Evolutionary conservation across 1,140 invertebrate genomes (phyloP).

Genomic region (Dermatophagoides farinae): DNA sequence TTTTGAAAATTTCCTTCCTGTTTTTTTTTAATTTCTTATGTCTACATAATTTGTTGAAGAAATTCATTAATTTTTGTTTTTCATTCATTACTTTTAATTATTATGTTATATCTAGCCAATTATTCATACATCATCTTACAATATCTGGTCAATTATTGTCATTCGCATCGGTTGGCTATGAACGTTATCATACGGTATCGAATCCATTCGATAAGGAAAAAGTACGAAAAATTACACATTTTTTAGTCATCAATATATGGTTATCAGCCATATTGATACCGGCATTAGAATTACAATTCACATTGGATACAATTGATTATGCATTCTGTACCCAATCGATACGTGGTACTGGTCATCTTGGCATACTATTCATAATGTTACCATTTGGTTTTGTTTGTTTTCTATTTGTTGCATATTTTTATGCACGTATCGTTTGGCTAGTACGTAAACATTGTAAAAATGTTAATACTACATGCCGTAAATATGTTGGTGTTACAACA

Average conservation of each 20-base stretch:
- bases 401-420: conserved; percentile 3
- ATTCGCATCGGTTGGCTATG: conserved; percentile 9
- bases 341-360: not conserved
- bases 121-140: conserved; percentile 1
- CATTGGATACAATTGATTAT: not conserved
- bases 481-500: not conserved
- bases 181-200: conserved; percentile 7
- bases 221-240: not conserved
- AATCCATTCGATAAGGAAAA: conserved; percentile 11
- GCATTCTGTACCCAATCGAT: not conserved
- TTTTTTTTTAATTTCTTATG: too few relatives aligned
- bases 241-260: not conserved
- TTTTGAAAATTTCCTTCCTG: too few relatives aligned
- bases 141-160: not conserved
- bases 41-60: too few relatives aligned
- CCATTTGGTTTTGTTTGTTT: conserved; percentile 6
- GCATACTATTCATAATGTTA: not conserved
- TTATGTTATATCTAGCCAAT: not conserved
- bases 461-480: conserved; percentile 2
- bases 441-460: conserved; percentile 7
- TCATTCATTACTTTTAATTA: not conserved
- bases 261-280: not conserved
- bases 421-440: not conserved
- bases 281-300: not conserved
- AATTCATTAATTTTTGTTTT: not conserved